These are phyloP conservation scores for Phrynocephalus guinanensis DNA, from an alignment of 2,797 vertebrate species.

Conservation along the genomic window DNA sequence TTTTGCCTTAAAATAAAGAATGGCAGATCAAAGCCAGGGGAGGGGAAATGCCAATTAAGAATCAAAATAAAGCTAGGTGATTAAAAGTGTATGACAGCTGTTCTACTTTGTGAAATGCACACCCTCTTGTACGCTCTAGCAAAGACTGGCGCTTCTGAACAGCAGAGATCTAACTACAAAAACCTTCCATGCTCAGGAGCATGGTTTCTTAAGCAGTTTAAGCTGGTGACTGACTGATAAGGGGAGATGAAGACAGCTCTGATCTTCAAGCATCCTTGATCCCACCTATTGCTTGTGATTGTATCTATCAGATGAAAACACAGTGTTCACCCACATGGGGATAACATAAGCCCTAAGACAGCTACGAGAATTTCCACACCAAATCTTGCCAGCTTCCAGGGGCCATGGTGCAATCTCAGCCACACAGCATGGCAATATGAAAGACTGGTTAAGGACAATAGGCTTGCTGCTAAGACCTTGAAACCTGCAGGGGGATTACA, in stretches of 20 bases:
- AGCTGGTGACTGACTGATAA: not conserved
- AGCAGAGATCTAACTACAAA: not conserved
- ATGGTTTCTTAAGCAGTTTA: conserved; percentile 1
- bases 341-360: not conserved
- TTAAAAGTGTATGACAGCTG: not conserved
- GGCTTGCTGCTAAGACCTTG: not conserved
- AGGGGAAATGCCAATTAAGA: not conserved
- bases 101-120: not conserved
- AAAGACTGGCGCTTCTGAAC: not conserved
- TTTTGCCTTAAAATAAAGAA: not conserved
- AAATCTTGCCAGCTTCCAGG: not conserved
- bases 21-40: not conserved
- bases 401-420: not conserved
- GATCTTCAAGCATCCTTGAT: conserved; percentile 4
- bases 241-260: not conserved
- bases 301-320: not conserved
- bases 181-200: not conserved
- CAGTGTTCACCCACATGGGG: not conserved
- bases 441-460: not conserved
- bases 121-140: not conserved
- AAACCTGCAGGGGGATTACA: not conserved
- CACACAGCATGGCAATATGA: not conserved
- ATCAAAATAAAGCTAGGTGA: not conserved
- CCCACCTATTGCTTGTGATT: not conserved
- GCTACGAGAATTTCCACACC: not conserved